phyloP scores from a whole-genome alignment of 1,140 invertebrate genomes.

The Diabrotica virgifera region DNA sequence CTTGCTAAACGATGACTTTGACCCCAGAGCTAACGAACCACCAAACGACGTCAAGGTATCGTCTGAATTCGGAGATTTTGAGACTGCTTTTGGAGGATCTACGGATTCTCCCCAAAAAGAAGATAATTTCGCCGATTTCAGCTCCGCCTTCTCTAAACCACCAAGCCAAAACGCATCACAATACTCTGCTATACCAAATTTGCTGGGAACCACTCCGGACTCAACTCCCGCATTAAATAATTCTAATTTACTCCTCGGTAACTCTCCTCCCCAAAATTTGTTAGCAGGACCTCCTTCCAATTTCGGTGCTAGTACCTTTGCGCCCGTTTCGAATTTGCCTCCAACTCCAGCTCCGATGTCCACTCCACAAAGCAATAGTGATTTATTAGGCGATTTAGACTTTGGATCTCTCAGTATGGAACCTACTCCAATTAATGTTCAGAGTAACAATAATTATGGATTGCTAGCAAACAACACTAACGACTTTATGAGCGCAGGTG shows the following conservation, averaged over 20 bases:
- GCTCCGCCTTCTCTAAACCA: conserved; percentile 59
- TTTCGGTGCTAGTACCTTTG: background rate
- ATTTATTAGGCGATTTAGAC: conserved; percentile 59
- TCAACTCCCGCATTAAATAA: conserved; percentile 6
- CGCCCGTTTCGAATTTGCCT: no score
- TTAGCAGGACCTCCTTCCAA: background rate
- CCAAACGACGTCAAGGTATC: conserved; percentile 43
- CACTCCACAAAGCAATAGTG: conserved; percentile 45
- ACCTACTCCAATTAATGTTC: conserved; percentile 23
- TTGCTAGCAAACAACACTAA: conserved; percentile 19
- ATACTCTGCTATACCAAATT: conserved; percentile 12
- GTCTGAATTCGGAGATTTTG: conserved; percentile 79
- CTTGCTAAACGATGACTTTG: conserved; percentile 52
- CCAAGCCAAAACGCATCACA: conserved; percentile 6
- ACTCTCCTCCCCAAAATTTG: background rate
- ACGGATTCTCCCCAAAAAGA: conserved; percentile 38
- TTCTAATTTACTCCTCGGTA: conserved; percentile 4
- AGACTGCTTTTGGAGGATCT: conserved; percentile 60
- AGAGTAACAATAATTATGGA: conserved; percentile 31
- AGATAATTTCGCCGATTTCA: conserved; percentile 74
- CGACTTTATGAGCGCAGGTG: conserved; percentile 30
- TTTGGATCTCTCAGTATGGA: conserved; percentile 46
- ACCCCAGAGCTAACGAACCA: conserved; percentile 51
- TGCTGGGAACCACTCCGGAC: conserved; percentile 7
- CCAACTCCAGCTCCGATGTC: background rate